phyloP scores from a whole-genome alignment of 2,113 vertebrate species.

The Cynocephalus volans region DNA sequence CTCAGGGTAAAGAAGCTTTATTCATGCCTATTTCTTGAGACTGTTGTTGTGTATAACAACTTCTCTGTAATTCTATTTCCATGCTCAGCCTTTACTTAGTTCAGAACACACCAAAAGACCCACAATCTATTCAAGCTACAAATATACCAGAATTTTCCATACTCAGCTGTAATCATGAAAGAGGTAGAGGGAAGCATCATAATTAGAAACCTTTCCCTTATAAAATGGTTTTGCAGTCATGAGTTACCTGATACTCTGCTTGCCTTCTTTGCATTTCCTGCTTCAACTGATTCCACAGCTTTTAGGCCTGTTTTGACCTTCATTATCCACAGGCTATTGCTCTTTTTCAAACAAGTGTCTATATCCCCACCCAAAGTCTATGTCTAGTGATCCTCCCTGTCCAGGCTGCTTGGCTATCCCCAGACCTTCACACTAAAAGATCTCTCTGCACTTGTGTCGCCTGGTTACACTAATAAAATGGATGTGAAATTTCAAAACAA shows the following conservation, averaged over 20 bases:
- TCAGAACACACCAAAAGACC: background rate
- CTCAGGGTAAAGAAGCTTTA: background rate
- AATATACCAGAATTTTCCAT: background rate
- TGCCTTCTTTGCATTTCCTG: background rate
- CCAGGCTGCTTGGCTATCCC: background rate
- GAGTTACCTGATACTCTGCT: background rate
- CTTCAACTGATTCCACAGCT: background rate
- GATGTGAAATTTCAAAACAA: conserved; percentile 43
- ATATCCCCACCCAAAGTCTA: background rate
- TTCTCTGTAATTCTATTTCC: conserved; percentile 33
- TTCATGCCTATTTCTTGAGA: background rate
- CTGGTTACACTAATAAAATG: background rate
- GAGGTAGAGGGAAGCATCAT: background rate
- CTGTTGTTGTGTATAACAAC: background rate
- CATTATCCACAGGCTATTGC: background rate
- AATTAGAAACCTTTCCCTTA: conserved; percentile 1
- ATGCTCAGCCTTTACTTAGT: background rate
- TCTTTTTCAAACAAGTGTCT: background rate
- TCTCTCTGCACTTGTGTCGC: background rate
- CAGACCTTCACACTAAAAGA: background rate
- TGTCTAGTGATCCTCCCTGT: no score
- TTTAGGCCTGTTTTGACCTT: background rate
- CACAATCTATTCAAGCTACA: background rate
- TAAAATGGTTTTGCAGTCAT: background rate
- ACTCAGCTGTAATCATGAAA: background rate